These are phyloP conservation scores for Folsomia candida DNA, from an alignment of 2,888 invertebrate species.

Conservation along the genomic window DNA sequence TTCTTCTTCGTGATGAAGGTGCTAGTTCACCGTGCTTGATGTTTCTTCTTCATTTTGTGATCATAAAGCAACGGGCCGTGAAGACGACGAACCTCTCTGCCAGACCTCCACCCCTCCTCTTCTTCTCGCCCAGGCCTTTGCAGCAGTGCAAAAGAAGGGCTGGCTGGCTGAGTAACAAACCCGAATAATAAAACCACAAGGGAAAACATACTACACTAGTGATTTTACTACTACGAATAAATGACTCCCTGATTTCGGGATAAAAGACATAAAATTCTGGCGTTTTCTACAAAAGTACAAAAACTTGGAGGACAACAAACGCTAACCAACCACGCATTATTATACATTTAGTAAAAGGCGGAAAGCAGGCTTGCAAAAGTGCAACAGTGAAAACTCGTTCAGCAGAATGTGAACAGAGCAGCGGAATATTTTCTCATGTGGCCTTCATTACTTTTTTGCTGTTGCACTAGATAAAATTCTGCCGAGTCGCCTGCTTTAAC, in stretches of 20 bases:
- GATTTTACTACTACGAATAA: conserved; percentile 4
- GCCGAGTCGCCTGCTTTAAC: background rate
- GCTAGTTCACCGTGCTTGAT: background rate
- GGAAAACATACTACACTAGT: conserved; percentile 3
- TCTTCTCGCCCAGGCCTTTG: background rate
- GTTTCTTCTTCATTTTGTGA: background rate
- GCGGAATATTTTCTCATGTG: background rate
- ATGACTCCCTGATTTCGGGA: conserved; percentile 12
- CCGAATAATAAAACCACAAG: conserved; percentile 13
- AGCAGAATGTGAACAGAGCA: background rate
- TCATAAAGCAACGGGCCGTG: conserved; percentile 2
- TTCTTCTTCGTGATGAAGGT: background rate
- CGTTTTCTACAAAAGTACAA: conserved; percentile 2
- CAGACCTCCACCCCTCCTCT: background rate
- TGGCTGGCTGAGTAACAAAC: background rate
- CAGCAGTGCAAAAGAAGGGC: background rate
- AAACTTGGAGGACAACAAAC: background rate
- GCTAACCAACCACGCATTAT: background rate
- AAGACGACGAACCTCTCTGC: background rate
- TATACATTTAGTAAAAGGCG: background rate
- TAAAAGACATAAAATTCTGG: conserved; percentile 15
- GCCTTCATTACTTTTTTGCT: background rate
- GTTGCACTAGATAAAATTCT: background rate
- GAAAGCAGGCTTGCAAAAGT: background rate
- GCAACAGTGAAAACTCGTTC: background rate